Conservation (phyloP, 2,888 invertebrate species). For the Tipula confusa region DNA sequence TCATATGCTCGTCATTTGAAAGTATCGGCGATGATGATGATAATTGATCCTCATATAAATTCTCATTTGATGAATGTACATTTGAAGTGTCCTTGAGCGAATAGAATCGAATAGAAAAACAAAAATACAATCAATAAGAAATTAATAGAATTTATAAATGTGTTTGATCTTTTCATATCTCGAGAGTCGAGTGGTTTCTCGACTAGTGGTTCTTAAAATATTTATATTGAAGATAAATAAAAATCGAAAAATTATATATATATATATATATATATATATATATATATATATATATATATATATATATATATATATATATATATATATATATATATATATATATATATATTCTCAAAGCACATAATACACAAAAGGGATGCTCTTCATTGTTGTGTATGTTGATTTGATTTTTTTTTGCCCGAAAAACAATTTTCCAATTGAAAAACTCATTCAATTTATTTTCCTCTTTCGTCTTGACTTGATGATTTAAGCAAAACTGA, state of each 20-base stretch:
- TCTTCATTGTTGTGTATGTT: neutral
- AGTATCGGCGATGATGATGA: conserved; percentile 44
- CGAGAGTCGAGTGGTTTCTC: neutral
- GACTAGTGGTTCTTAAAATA: neutral
- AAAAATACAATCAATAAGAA: neutral
- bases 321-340: neutral
- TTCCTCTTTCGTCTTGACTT: neutral
- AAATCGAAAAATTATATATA: neutral
- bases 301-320: neutral
- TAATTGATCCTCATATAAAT: conserved; percentile 45
- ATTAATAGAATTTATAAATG: neutral
- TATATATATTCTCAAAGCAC: neutral
- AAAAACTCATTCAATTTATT: neutral
- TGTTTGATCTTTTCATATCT: neutral
- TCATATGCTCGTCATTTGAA: neutral
- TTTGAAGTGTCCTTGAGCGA: neutral
- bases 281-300: neutral
- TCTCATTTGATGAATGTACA: conserved; percentile 40
- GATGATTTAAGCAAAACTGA: conserved; percentile 20
- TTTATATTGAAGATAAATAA: neutral
- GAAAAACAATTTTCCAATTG: neutral
- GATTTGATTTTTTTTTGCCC: neutral
- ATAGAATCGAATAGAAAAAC: neutral
- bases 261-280: neutral
- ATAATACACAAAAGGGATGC: neutral